These are phyloP conservation scores for Megaceryle alcyon DNA, from an alignment of 2,797 vertebrate genomes.

Conservation along the genomic window DNA sequence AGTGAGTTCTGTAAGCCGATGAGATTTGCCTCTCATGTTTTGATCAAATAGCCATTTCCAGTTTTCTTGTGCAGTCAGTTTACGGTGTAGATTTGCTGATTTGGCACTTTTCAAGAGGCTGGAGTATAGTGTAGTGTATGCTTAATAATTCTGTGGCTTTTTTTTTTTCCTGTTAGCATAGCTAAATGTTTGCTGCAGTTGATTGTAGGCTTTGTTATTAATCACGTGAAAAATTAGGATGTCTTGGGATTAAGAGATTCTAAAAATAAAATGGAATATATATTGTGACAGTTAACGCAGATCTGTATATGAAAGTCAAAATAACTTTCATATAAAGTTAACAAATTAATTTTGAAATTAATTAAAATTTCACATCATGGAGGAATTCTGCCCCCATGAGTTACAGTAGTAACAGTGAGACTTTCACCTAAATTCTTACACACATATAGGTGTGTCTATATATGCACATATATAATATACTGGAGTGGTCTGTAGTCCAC, in stretches of 20 bases:
- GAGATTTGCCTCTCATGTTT: neutral
- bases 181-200: conserved; percentile 26
- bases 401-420: neutral
- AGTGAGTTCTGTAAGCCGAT: neutral
- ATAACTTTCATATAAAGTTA: neutral
- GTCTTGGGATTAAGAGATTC: neutral
- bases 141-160: neutral
- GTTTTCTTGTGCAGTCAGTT: conserved; percentile 13
- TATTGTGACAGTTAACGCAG: neutral
- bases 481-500: neutral
- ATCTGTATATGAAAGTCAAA: neutral
- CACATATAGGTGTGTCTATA: accelerated
- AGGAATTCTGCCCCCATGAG: neutral
- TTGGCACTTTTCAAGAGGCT: conserved; percentile 24
- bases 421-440: neutral
- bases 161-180: conserved; percentile 51
- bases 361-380: neutral
- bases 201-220: conserved; percentile 14
- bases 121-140: neutral
- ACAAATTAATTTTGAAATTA: neutral
- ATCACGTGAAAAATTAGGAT: conserved; percentile 15
- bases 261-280: neutral
- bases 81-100: conserved; percentile 4
- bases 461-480: neutral
- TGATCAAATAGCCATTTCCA: neutral